Evolutionary conservation across 1,140 invertebrate species (phyloP).

Genomic region (Argopecten irradians): DNA sequence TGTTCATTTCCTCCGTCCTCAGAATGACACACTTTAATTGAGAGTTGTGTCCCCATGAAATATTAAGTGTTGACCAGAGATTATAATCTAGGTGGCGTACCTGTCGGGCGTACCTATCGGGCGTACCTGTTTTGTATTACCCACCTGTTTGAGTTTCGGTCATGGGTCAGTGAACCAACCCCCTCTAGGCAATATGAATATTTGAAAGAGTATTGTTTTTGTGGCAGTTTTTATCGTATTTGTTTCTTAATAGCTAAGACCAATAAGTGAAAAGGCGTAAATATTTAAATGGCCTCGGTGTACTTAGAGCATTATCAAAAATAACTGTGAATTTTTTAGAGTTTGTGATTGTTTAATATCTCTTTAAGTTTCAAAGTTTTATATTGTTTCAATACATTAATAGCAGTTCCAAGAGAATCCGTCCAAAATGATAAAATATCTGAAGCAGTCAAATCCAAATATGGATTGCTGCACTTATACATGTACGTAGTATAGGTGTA

Average conservation of each 20-base stretch:
- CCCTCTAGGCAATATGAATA: not conserved
- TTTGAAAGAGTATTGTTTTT: not conserved
- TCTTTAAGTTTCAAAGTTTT: too few species aligned
- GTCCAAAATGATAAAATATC: too few species aligned
- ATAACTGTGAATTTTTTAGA: too few species aligned
- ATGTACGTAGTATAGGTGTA: too few species aligned
- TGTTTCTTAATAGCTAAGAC: not conserved
- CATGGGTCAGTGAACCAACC: conserved; percentile 1
- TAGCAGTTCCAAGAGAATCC: too few species aligned
- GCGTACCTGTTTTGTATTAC: not conserved
- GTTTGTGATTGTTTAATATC: too few species aligned
- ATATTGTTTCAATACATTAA: too few species aligned
- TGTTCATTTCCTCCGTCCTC: not conserved
- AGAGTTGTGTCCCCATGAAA: conserved; percentile 3
- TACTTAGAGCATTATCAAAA: not conserved
- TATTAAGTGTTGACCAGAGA: not conserved
- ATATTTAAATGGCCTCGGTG: not conserved
- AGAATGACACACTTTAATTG: not conserved
- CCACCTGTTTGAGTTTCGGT: not conserved
- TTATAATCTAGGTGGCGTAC: not conserved
- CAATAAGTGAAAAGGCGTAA: not conserved
- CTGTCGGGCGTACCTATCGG: not conserved
- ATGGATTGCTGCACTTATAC: too few species aligned
- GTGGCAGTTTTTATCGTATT: not conserved
- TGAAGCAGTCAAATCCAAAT: too few species aligned